Conservation (phyloP, 2,888 invertebrate genomes). For the Hypolimnas misippus region DNA sequence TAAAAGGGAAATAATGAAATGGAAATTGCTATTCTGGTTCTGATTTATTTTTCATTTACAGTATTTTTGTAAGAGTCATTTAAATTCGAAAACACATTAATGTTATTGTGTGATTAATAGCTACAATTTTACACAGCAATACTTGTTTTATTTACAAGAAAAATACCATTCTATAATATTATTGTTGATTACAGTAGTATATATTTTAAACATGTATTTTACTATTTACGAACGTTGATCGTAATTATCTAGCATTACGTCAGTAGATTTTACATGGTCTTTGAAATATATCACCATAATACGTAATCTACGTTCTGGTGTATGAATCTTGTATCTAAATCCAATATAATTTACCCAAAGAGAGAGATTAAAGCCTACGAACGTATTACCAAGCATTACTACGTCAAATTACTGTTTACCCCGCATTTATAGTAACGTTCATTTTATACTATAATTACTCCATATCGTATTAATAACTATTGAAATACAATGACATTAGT, state of each 20-base stretch:
- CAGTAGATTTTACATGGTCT: neutral
- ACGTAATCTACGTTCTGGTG: too few relatives aligned
- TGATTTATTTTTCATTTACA: conserved; percentile 28
- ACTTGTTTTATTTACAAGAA: neutral
- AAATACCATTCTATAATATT: neutral
- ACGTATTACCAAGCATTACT: too few relatives aligned
- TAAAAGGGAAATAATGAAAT: conserved; percentile 33
- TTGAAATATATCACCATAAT: too few relatives aligned
- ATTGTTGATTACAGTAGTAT: neutral
- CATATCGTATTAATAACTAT: conserved; percentile 57
- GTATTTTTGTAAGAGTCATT: neutral
- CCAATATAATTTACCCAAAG: conserved; percentile 25
- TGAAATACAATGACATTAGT: conserved; percentile 60
- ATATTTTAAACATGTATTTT: neutral
- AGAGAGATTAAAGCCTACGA: too few relatives aligned
- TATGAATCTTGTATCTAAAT: conserved; percentile 24
- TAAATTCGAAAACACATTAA: neutral
- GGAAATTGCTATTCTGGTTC: conserved; percentile 17
- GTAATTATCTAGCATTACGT: neutral
- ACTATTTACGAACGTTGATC: neutral
- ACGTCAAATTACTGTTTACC: too few relatives aligned
- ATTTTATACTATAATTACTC: conserved; percentile 45
- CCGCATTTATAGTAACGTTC: too few relatives aligned
- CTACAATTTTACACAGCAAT: neutral
- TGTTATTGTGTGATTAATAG: too few relatives aligned